These are phyloP conservation scores for Cheilosia impressa DNA, from an alignment of 2,888 invertebrate species.

Conservation along the genomic window DNA sequence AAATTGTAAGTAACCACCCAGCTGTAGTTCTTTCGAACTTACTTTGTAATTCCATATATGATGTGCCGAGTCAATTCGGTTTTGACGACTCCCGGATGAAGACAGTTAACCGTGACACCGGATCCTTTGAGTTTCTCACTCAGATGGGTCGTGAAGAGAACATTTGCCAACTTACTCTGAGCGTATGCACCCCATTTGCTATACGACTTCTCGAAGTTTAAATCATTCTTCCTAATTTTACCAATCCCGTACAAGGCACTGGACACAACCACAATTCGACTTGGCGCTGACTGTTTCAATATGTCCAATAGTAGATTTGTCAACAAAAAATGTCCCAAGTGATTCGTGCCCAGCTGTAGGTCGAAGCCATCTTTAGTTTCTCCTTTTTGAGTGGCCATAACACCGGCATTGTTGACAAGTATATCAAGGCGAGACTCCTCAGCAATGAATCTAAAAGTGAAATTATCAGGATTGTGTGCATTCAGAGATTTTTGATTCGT, in stretches of 20 bases:
- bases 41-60: conserved; percentile 75
- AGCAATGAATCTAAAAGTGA: conserved; percentile 79
- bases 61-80: conserved; percentile 91
- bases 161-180: conserved; percentile 91
- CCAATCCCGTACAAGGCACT: conserved; percentile 89
- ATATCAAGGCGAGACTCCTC: conserved; percentile 85
- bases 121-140: conserved; percentile 86
- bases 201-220: conserved; percentile 89
- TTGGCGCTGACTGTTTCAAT: conserved; percentile 86
- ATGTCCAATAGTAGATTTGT: conserved; percentile 85
- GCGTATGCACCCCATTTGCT: conserved; percentile 87
- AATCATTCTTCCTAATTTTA: conserved; percentile 87
- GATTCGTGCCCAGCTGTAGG: conserved; percentile 86
- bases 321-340: conserved; percentile 87
- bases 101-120: conserved; percentile 87
- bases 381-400: conserved; percentile 84
- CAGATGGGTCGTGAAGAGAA: conserved; percentile 89
- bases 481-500: neutral
- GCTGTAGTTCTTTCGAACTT: conserved; percentile 36
- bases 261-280: conserved; percentile 90
- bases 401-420: conserved; percentile 86
- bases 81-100: conserved; percentile 90
- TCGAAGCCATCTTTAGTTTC: conserved; percentile 85
- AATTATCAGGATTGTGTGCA: neutral
- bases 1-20: conserved; percentile 57